Base-by-base conservation (phyloP, 2,888 invertebrate genomes). In the Iphiclides podalirius region DNA sequence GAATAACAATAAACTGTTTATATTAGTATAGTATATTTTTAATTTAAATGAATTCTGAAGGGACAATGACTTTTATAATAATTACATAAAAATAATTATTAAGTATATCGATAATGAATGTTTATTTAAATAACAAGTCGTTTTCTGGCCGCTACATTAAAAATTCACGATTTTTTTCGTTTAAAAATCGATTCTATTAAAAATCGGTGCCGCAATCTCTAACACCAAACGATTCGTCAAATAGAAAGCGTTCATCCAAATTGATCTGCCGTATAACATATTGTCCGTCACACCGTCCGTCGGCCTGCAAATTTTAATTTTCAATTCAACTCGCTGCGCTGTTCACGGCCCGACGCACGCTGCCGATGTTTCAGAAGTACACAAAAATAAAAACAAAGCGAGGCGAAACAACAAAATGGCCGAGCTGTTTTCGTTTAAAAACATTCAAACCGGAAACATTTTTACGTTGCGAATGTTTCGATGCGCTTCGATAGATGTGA, bases 261-360 rank as follows among this genome's bases (percentile, higher is more conserved):
- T 52, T 53, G 44, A 42, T 47, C 37, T 37, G 33, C 7, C 42
- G 50, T 48, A 43, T 37, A 42, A 52, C 52, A 58, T 55, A 58
- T 52, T 53, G 54, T 45, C 35, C 31, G 13, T 9, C 34, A 15
- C 31, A 23, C 35, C 48, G 48, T 39, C 50, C 56, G 52, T 46
- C 53, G 57, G 60, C 55, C 58, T 65, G 70, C 65, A 68, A 66
- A 68, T 75, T 75, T 78, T 79, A 74, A 80, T 76, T 78, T 75
- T 71, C 69, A 63, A 20, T n/a, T n/a, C n/a, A n/a, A 65, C 67
- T 66, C 66, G 66, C 55, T 70, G 72, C 74, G 67, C 55, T 58
- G 55, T 64, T 68, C 71, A 73, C 64, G 78, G 72, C 55, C 75
- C 71, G 69, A 55, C 64, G 66, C 50, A 43, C 57, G 44, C 62